phyloP scores from a whole-genome alignment of 1,140 invertebrate species.

The Forficula auricularia region DNA sequence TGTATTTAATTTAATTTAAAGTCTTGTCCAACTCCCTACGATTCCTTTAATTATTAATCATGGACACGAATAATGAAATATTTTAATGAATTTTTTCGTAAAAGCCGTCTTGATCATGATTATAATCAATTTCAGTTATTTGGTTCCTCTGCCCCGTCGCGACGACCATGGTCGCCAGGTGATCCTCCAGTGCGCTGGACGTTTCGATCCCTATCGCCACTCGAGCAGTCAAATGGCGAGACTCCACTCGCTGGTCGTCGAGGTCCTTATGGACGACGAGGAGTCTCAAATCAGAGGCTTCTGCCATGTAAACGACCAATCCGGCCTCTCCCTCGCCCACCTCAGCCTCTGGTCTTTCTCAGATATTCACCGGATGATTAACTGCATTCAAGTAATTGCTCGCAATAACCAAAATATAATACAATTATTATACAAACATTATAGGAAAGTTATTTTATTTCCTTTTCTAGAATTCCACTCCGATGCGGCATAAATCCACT shows the following conservation, averaged over 20 bases:
- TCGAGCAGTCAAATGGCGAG: slow-evolving; percentile 58
- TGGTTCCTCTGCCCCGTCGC: slow-evolving; percentile 55
- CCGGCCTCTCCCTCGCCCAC: slow-evolving; percentile 62
- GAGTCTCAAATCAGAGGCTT: slow-evolving; percentile 47
- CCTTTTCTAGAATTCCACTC: slow-evolving; percentile 56
- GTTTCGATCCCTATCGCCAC: slow-evolving; percentile 53
- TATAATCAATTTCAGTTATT: slow-evolving; percentile 36
- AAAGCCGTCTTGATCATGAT: no score
- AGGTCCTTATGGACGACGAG: slow-evolving; percentile 60
- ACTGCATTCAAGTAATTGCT: slow-evolving; percentile 49
- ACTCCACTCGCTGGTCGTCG: slow-evolving; percentile 55
- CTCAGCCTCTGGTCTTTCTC: slow-evolving; percentile 61
- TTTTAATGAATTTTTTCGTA: no score
- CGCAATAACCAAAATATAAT: not conserved
- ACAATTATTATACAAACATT: not conserved
- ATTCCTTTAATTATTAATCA: no score
- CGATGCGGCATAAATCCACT: slow-evolving; percentile 68
- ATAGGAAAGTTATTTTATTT: not conserved
- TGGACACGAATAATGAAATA: no score
- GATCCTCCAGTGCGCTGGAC: slow-evolving; percentile 50
- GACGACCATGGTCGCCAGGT: slow-evolving; percentile 54
- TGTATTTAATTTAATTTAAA: no score
- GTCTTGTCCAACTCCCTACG: no score
- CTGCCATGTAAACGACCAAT: slow-evolving; percentile 67
- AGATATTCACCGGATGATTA: slow-evolving; percentile 56